Evolutionary conservation across 2,113 vertebrate species (phyloP).

Genomic region (Heliornis fulica): DNA sequence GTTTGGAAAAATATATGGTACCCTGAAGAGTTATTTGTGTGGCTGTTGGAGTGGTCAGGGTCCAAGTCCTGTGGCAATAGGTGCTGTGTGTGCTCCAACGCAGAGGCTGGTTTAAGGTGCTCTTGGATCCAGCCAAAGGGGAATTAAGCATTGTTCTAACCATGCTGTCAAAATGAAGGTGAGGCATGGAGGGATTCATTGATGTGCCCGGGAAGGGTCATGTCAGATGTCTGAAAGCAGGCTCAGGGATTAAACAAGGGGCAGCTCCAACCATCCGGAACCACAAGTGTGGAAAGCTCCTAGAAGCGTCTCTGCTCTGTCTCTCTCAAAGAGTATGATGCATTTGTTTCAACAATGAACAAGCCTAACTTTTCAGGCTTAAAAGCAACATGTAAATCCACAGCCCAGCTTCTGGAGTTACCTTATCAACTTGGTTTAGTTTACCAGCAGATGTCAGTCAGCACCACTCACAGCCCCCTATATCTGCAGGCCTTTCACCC

Average conservation of each 20-base stretch:
- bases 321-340: background rate
- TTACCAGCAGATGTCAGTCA: conserved; percentile 6
- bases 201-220: background rate
- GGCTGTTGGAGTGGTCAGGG: background rate
- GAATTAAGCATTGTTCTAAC: background rate
- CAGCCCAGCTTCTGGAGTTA: background rate
- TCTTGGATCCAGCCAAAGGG: background rate
- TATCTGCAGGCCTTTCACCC: background rate
- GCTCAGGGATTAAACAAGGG: background rate
- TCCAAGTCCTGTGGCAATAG: background rate
- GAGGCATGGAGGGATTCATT: background rate
- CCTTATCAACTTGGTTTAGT: background rate
- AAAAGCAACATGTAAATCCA: background rate
- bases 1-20: background rate
- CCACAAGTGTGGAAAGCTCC: background rate
- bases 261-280: rapidly evolving
- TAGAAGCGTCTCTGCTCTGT: background rate
- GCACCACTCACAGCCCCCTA: background rate
- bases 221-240: background rate
- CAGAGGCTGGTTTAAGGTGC: background rate
- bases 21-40: background rate
- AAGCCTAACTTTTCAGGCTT: background rate
- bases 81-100: background rate
- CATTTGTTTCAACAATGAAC: background rate
- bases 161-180: background rate